Percentiles rank a stretch among this genome's conserved stretches.
These are phyloP conservation scores for Copidosoma floridanum DNA, from an alignment of 1,140 invertebrate genomes.

Conservation along the genomic window DNA sequence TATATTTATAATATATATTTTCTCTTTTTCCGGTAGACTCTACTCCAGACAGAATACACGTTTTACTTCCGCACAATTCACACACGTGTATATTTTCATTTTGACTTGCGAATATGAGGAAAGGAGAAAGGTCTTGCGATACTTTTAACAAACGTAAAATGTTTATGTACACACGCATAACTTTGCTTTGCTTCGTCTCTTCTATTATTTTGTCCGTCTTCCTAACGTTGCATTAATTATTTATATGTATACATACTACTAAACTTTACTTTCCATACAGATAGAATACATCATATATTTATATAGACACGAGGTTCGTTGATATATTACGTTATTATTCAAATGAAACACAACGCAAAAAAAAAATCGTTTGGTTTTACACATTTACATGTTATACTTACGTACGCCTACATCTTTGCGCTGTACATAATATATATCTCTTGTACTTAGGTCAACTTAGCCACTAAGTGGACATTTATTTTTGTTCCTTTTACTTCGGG, in stretches of 20 bases:
- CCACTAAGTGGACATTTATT: not conserved
- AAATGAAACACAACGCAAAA: too few species aligned
- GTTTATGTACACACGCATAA: conserved; percentile 17
- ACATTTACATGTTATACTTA: not conserved
- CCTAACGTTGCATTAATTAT: too few species aligned
- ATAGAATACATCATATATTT: conserved; percentile 21
- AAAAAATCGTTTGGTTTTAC: not conserved
- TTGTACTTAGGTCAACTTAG: not conserved
- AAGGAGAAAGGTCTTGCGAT: conserved; percentile 2
- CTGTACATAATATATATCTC: not conserved
- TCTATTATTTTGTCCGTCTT: too few species aligned
- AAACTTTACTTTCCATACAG: conserved; percentile 8
- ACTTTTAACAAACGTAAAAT: conserved; percentile 21
- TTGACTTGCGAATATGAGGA: not conserved
- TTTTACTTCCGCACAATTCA: not conserved
- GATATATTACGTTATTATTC: not conserved
- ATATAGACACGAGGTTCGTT: conserved; percentile 11
- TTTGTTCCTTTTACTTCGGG: not conserved
- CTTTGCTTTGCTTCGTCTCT: not conserved
- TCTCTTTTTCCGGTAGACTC: conserved; percentile 20
- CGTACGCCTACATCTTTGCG: not conserved
- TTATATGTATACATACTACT: conserved; percentile 6
- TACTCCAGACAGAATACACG: conserved; percentile 20
- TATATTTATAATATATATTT: not conserved
- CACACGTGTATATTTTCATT: conserved; percentile 2